Evolutionary conservation across 1,140 invertebrate genomes (phyloP).

Genomic region (Drosophila murphyi): DNA sequence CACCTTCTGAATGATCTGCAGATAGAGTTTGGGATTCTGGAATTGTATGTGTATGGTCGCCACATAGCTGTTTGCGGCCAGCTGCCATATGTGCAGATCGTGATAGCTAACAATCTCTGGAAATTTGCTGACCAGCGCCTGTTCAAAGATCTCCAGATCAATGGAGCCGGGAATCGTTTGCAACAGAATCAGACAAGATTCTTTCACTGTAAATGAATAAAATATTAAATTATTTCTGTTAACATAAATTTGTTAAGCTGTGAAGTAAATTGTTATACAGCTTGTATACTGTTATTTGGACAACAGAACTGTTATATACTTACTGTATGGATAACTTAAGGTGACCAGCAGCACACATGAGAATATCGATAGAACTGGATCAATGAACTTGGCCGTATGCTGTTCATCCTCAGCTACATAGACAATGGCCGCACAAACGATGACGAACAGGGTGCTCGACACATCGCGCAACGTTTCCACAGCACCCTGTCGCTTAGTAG

Average conservation of each 20-base stretch:
- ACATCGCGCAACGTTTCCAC: conserved; percentile 88
- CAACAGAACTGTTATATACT: conserved; percentile 84
- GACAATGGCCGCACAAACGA: conserved; percentile 88
- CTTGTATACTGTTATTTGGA: not conserved
- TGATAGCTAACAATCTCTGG: conserved; percentile 92
- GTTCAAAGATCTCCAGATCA: conserved; percentile 88
- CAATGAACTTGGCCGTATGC: conserved; percentile 88
- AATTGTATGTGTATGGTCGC: conserved; percentile 91
- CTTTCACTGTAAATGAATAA: conserved; percentile 87
- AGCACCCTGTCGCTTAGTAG: conserved; percentile 84
- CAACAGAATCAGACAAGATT: conserved; percentile 91
- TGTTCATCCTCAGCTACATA: conserved; percentile 86
- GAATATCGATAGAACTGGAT: conserved; percentile 89
- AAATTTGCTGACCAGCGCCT: conserved; percentile 88
- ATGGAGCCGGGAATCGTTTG: conserved; percentile 93
- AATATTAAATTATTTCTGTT: not conserved
- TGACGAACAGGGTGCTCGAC: conserved; percentile 88
- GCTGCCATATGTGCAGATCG: conserved; percentile 92
- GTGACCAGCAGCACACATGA: conserved; percentile 87
- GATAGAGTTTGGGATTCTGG: conserved; percentile 86
- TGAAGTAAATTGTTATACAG: not conserved
- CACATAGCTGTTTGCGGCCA: conserved; percentile 89
- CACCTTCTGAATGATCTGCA: conserved; percentile 87
- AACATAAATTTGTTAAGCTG: not conserved
- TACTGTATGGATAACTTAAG: conserved; percentile 90